These are phyloP conservation scores for Phaethon lepturus DNA, from an alignment of 2,113 vertebrate genomes.

Conservation along the genomic window DNA sequence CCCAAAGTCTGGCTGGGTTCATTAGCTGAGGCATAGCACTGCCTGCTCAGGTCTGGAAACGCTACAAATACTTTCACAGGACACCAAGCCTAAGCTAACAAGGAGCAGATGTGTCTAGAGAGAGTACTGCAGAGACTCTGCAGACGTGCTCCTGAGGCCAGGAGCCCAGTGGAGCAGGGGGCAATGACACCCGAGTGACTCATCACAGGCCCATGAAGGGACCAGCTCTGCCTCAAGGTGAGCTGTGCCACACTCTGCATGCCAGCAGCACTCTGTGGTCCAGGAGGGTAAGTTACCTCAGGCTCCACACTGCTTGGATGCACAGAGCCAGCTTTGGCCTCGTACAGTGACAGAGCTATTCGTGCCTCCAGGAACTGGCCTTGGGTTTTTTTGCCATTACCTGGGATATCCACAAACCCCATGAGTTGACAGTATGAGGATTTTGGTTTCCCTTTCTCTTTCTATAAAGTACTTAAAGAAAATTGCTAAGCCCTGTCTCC, in stretches of 20 bases:
- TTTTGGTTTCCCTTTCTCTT: neutral
- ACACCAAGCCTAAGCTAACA: neutral
- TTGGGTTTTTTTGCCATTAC: neutral
- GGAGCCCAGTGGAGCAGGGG: neutral
- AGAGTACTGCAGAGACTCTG: neutral
- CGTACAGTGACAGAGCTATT: neutral
- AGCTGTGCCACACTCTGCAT: accelerated
- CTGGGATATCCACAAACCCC: neutral
- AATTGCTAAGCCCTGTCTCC: neutral
- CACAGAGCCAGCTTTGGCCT: neutral
- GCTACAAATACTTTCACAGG: neutral
- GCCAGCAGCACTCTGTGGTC: neutral
- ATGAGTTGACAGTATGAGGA: neutral
- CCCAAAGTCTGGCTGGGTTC: neutral
- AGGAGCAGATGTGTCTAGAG: neutral
- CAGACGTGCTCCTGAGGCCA: neutral
- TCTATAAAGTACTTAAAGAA: neutral
- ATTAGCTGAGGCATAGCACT: neutral
- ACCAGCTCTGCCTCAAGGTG: neutral
- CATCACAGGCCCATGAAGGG: neutral
- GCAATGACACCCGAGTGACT: neutral
- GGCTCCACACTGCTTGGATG: neutral
- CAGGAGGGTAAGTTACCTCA: neutral
- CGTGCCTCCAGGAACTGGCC: neutral
- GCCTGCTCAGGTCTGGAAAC: neutral